Conservation (phyloP, 2,797 vertebrate genomes). For the Crocidura indochinensis region DNA sequence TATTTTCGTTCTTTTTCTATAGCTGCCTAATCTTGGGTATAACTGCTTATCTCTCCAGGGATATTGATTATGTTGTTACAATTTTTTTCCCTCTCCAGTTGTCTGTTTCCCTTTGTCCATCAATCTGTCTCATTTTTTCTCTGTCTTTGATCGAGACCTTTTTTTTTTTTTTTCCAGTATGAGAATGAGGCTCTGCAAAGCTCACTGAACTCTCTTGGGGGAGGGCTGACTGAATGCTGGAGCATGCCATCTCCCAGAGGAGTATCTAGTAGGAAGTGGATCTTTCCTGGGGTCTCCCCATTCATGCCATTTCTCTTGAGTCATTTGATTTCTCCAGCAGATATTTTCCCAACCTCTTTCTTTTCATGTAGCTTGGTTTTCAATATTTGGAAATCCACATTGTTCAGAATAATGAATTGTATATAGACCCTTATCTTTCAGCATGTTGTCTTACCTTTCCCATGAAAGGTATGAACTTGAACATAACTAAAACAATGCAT, state of each 20-base stretch:
- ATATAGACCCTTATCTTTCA: neutral
- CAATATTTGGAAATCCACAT: neutral
- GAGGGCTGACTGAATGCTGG: neutral
- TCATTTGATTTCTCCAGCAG: neutral
- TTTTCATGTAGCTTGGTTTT: neutral
- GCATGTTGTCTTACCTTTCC: neutral
- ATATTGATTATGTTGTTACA: constrained; percentile 1
- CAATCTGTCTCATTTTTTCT: too few species aligned
- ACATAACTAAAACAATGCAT: too few species aligned
- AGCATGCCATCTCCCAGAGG: neutral
- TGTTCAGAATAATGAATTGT: neutral
- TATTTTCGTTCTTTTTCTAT: constrained; percentile 24
- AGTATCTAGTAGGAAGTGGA: constrained; percentile 1
- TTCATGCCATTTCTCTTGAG: neutral
- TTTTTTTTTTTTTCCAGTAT: neutral
- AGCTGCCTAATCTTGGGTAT: neutral
- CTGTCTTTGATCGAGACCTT: neutral
- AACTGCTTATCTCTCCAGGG: constrained; percentile 16
- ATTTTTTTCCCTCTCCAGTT: neutral
- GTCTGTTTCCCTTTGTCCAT: neutral
- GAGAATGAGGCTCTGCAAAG: neutral
- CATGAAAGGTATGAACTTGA: too few species aligned
- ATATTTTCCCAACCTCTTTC: constrained; percentile 2
- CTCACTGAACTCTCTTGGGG: neutral
- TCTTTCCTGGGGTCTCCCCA: neutral